Conservation (phyloP, 2,888 invertebrate species). For the Catocala nupta region DNA sequence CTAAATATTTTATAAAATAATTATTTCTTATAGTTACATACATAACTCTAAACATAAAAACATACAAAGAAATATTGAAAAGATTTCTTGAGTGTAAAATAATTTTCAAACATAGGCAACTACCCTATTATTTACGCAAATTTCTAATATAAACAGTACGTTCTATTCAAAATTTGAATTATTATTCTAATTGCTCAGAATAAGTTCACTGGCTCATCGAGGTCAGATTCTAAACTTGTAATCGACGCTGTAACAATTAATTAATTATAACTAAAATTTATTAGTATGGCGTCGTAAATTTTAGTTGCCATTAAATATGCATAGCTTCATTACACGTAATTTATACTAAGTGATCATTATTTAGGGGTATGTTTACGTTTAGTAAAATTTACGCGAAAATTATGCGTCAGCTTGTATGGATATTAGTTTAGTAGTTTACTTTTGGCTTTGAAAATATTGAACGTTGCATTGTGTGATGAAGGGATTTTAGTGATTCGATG, state of each 20-base stretch:
- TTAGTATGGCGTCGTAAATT: slow-evolving; percentile 23
- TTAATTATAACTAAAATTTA: slow-evolving; percentile 33
- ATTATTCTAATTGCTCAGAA: background rate
- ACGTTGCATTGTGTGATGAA: too few relatives aligned
- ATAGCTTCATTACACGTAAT: slow-evolving; percentile 17
- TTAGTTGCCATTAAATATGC: slow-evolving; percentile 18
- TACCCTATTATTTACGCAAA: too few relatives aligned
- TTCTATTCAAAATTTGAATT: background rate
- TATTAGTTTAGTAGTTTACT: background rate
- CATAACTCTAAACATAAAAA: too few relatives aligned
- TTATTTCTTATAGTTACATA: too few relatives aligned
- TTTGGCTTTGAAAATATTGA: too few relatives aligned
- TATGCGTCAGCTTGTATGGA: background rate
- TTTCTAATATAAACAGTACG: too few relatives aligned
- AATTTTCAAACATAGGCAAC: too few relatives aligned
- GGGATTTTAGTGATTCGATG: too few relatives aligned
- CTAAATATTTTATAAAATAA: too few relatives aligned
- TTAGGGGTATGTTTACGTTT: background rate
- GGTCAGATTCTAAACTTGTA: slow-evolving; percentile 16
- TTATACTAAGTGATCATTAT: slow-evolving; percentile 8
- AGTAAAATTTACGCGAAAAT: background rate
- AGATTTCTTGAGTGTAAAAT: too few relatives aligned
- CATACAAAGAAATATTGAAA: too few relatives aligned
- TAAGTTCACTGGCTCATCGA: background rate
- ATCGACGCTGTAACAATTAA: slow-evolving; percentile 15